phyloP scores from a whole-genome alignment of 1,140 invertebrate genomes.

The Papilio polytes region DNA sequence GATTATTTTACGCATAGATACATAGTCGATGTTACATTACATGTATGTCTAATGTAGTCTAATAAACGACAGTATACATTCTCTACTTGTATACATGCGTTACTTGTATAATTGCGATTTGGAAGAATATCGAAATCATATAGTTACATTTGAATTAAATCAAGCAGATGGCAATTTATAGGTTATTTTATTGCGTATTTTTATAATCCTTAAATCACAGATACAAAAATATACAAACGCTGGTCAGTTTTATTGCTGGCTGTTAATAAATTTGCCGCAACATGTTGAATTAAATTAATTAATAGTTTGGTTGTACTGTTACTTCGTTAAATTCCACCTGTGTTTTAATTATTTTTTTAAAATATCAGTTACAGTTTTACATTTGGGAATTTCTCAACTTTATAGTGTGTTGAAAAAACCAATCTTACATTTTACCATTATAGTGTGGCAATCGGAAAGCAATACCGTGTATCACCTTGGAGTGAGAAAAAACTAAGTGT shows the following conservation, averaged over 20 bases:
- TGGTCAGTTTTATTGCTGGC: conserved; percentile 13
- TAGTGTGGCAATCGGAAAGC: conserved; percentile 28
- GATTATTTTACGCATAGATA: neutral
- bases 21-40: neutral
- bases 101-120: no score
- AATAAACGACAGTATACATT: no score
- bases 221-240: conserved; percentile 26
- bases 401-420: neutral
- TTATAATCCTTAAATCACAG: conserved; percentile 25
- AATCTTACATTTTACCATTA: neutral
- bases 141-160: neutral
- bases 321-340: neutral
- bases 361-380: neutral
- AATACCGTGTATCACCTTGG: conserved; percentile 36
- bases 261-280: conserved; percentile 24
- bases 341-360: neutral
- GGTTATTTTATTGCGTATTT: conserved; percentile 22
- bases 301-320: neutral
- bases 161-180: neutral
- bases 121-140: no score
- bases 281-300: conserved; percentile 25
- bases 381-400: neutral
- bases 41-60: neutral
- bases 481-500: conserved; percentile 41
- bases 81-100: no score